phyloP scores from a whole-genome alignment of 2,888 invertebrate species.

The Perdita meconis region DNA sequence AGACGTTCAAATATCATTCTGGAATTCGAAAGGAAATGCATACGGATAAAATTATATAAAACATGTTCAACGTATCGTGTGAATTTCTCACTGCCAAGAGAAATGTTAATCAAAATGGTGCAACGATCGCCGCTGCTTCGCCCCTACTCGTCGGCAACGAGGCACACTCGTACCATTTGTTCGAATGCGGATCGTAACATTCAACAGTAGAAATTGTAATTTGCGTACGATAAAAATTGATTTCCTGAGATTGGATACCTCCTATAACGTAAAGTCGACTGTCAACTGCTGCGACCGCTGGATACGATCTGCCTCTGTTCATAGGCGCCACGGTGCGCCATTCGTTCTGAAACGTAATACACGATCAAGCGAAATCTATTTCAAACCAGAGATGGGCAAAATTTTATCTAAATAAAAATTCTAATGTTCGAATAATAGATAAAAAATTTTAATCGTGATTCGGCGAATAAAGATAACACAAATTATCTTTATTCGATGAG shows the following conservation, averaged over 20 bases:
- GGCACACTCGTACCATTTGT: slow-evolving; percentile 92
- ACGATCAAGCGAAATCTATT: too few relatives aligned
- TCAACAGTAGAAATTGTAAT: slow-evolving; percentile 93
- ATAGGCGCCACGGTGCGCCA: slow-evolving; percentile 92
- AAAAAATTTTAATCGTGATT: too few relatives aligned
- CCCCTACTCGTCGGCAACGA: slow-evolving; percentile 93
- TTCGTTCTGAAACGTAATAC: slow-evolving; percentile 85
- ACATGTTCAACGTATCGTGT: slow-evolving; percentile 35
- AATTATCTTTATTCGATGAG: too few relatives aligned
- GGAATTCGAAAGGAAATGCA: slow-evolving; percentile 47
- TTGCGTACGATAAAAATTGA: slow-evolving; percentile 93
- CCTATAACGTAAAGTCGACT: slow-evolving; percentile 93
- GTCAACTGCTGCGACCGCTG: slow-evolving; percentile 93
- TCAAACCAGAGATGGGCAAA: too few relatives aligned
- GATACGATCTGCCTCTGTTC: slow-evolving; percentile 91
- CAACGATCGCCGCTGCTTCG: slow-evolving; percentile 94
- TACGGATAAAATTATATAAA: slow-evolving; percentile 40
- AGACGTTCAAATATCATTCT: slow-evolving; percentile 39
- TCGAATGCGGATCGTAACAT: slow-evolving; percentile 91
- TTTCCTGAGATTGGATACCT: slow-evolving; percentile 92
- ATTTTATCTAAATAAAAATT: too few relatives aligned
- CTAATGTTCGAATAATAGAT: too few relatives aligned
- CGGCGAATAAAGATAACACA: too few relatives aligned
- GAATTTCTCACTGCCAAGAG: slow-evolving; percentile 16
- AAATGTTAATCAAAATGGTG: slow-evolving; percentile 84